phyloP scores from a whole-genome alignment of 2,888 invertebrate genomes.

The Corbicula japonica region DNA sequence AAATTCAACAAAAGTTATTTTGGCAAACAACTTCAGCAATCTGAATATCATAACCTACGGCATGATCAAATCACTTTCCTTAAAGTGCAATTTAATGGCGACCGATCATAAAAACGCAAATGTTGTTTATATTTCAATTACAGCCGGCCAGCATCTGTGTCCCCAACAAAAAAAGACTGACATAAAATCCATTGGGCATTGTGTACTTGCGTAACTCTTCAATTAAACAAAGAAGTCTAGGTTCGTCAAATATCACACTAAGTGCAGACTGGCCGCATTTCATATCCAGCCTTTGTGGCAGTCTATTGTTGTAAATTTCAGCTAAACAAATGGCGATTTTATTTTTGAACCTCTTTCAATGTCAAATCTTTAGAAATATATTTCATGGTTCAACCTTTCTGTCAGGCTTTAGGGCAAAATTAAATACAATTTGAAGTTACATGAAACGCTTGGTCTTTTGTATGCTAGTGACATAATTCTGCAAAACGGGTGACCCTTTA shows the following conservation, averaged over 20 bases:
- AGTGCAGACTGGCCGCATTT: constrained; percentile 52
- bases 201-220: constrained; percentile 51
- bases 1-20: no score
- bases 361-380: constrained; percentile 41
- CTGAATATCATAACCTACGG: no score
- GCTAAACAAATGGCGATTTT: constrained; percentile 54
- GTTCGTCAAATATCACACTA: constrained; percentile 15
- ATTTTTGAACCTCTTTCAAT: constrained; percentile 32
- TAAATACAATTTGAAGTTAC: constrained; percentile 41
- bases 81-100: neutral
- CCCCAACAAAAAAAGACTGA: constrained; percentile 18
- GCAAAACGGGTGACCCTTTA: constrained; percentile 26
- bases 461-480: constrained; percentile 20
- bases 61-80: no score
- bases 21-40: no score
- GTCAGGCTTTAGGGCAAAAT: constrained; percentile 25
- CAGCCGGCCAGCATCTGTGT: constrained; percentile 62
- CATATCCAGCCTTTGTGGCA: constrained; percentile 21
- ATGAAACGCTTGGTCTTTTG: constrained; percentile 37
- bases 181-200: constrained; percentile 53
- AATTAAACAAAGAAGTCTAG: constrained; percentile 17
- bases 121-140: constrained; percentile 41
- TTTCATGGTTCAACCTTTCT: constrained; percentile 25
- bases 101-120: neutral
- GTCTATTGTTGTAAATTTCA: constrained; percentile 41